Percentiles rank a stretch among this genome's conserved stretches.
Evolutionary conservation across 2,113 vertebrate species (phyloP).

Genomic region (Pedionomus torquatus): DNA sequence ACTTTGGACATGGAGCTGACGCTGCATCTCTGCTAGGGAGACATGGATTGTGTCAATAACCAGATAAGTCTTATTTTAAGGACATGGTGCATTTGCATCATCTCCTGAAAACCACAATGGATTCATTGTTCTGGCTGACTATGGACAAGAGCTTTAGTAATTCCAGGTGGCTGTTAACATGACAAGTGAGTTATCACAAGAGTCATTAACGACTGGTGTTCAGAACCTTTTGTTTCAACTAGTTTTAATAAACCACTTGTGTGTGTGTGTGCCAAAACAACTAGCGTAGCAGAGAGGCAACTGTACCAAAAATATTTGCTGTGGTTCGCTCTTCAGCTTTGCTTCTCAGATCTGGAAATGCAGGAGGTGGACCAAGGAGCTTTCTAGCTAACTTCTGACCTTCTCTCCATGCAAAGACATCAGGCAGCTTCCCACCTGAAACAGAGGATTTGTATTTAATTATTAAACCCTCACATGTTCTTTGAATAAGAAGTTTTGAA

Average conservation of each 20-base stretch:
- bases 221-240: not conserved
- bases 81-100: not conserved
- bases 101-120: not conserved
- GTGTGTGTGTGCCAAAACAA: not conserved
- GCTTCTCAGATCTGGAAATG: not conserved
- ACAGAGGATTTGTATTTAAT: not conserved
- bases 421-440: slow-evolving; percentile 39
- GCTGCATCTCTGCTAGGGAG: not conserved
- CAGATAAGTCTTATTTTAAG: not conserved
- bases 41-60: not conserved
- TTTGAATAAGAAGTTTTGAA: too few species aligned
- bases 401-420: slow-evolving; percentile 71
- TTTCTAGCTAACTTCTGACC: slow-evolving; percentile 63
- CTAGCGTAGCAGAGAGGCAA: not conserved
- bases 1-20: not conserved
- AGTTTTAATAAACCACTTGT: not conserved
- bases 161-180: not conserved
- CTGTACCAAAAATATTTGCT: not conserved
- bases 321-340: not conserved
- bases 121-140: not conserved
- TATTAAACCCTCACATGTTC: not conserved
- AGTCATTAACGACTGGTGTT: not conserved
- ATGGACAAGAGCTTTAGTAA: not conserved
- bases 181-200: not conserved
- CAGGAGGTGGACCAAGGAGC: slow-evolving; percentile 65